Evolutionary conservation across 2,797 vertebrate genomes (phyloP), one percentile per base, ranked within the genome.

Genomic region (Enteromius argenteus): DNA sequence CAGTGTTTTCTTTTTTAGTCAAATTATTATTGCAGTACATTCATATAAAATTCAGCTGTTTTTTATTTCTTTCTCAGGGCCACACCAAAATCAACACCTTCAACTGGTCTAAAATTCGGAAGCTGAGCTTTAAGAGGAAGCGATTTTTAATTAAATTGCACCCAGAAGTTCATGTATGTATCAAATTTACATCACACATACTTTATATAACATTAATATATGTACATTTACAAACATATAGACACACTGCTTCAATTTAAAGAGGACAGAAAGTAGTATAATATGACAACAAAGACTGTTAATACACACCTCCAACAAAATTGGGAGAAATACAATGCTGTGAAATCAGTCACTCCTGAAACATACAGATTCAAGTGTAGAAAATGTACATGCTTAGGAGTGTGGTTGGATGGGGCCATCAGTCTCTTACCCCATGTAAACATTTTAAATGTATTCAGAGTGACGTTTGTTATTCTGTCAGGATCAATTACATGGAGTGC

Each of bases 81-180:
- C 94, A 93, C 91, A 98, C 97, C 30, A 99, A 97, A 92, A 99
- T 99, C 86, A 99, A 99, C 79, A 99, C 98, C 4, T 99, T 99
- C 89, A 99, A 99, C 86, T 99, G 98, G 98, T 99, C 98, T n/a
- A 98, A 98, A 93, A 97, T 99, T 90, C 97, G 98, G 81, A 99
- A 99, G 89, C 94, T 99, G 85, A 99, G 98, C 92, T 99, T 99
- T 93, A 99, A 98, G 91, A 97, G 98, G 91, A 98, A 97, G 88
- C 94, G 97, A 0, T 99, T 99, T 91, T 95, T 99, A 81, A 96
- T 99, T 91, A 99, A 99, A 87, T 96, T 99, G 67, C 97, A 99
- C 89, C 96, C 97, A 42, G 98, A 99, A 81, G 98, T 97, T 86
- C 97, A 97, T 91, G 97, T 98, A 90, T 86, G 96, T 96, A 88